Evolutionary conservation across 53 echinoderm and acorn worm genomes (phyloP), one percentile per base, ranked within the genome.

Genomic region (Echinarachnius parma): DNA sequence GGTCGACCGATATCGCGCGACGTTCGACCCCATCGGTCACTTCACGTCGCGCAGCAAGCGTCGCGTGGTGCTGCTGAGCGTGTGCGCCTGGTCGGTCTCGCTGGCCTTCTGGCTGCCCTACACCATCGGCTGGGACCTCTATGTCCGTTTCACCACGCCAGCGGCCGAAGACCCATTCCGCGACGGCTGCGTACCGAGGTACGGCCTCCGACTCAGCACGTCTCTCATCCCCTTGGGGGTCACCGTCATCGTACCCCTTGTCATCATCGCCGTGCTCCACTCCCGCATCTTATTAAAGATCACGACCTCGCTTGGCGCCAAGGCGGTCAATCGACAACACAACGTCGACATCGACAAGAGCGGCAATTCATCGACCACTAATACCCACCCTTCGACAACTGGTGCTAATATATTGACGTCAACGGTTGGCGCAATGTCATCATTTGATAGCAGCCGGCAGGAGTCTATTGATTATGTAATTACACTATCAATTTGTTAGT

Each of bases 21-120:
- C 68, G 7, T 68, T 31, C 68, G 68, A 68, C 23, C 68, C 68
- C 32, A 68, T 68, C 9, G 24, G n/a, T 3, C 68, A 68, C 26
- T 68, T 52, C 53, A 68, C 33, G 14, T 52, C 50, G 13, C 19
- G 52, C 1, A 30, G 50, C 3, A 50, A 50, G 31, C 49, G 68
- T 21, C 49, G 21, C 21, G 68, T 52, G 8, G 19, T 68, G 53
- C 11, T 34, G 14, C 14, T 21, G 2, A 68, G 24, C 29, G 35
- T n/a, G 15, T 7, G 29, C 50, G 52, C 31, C 1, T 68, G 68
- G 68, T 3, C 22, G 31, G 7, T 52, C 21, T 10, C 48, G 2
- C 33, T 68, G 2, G 33, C 31, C 18, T 52, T 68, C 33, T 68
- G 68, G 68, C 50, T 52, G 22, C 21, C 53, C 4, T 68, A 68